phyloP scores from a whole-genome alignment of 30 jellyfish, hydroid and myxozoan genomes.

The Aurelia aurita complex sp. Pacific region DNA sequence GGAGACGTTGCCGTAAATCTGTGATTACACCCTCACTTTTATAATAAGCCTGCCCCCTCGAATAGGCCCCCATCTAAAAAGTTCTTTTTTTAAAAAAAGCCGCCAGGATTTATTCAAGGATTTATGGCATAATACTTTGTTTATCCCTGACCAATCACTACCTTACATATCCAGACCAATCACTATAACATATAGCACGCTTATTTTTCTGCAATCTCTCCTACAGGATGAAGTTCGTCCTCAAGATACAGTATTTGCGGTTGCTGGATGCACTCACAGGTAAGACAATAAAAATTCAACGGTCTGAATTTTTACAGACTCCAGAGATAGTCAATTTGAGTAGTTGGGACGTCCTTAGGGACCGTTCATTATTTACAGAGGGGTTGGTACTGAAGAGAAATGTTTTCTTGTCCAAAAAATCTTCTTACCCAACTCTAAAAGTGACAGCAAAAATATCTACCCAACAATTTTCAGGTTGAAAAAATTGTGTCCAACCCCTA shows the following conservation, averaged over 20 bases:
- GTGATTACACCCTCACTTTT: neutral
- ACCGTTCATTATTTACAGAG: no score
- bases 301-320: no score
- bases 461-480: no score
- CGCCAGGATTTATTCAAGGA: neutral
- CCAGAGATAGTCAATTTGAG: neutral
- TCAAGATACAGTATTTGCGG: slow-evolving; percentile 86
- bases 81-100: no score
- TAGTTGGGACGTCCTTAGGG: no score
- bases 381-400: no score
- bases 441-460: no score
- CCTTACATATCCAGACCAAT: neutral
- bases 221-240: slow-evolving; percentile 91
- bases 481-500: no score
- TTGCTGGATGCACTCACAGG: slow-evolving; percentile 95
- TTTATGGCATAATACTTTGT: neutral
- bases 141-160: neutral
- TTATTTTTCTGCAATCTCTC: neutral
- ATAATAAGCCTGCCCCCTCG: no score
- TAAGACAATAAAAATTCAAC: neutral
- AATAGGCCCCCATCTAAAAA: no score
- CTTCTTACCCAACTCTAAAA: no score
- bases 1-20: neutral
- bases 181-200: neutral
- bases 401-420: no score